Conservation (phyloP, 2,888 invertebrate species). For the Eumerus sabulonum region DNA sequence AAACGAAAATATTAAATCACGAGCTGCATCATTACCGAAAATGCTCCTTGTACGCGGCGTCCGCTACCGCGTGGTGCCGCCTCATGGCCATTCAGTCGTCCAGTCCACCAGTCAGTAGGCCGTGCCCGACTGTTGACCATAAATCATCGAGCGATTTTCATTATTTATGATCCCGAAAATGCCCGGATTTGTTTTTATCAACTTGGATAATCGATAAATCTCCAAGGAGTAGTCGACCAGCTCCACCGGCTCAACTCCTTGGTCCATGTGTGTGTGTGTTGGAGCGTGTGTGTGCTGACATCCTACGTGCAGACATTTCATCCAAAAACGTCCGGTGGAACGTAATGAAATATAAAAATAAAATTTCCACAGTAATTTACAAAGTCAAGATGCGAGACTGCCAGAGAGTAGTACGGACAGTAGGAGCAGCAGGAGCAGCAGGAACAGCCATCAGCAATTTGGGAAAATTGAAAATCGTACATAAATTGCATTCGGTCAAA, state of each 20-base stretch:
- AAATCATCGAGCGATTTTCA: constrained; percentile 68
- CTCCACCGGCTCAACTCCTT: background rate
- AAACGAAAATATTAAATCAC: constrained; percentile 61
- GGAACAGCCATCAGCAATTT: constrained; percentile 51
- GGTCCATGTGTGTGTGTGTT: background rate
- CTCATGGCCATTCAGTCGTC: constrained; percentile 11
- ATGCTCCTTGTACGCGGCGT: constrained; percentile 37
- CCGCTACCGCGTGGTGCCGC: constrained; percentile 32
- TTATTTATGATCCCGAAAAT: constrained; percentile 67
- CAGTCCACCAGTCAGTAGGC: too few species aligned
- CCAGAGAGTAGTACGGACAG: background rate
- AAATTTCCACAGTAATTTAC: constrained; percentile 66
- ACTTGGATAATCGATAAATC: constrained; percentile 69
- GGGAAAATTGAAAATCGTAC: constrained; percentile 68
- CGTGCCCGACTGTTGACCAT: constrained; percentile 14
- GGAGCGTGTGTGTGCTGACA: background rate
- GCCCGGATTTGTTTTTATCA: constrained; percentile 68
- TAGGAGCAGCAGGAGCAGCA: constrained; percentile 50
- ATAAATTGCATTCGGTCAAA: constrained; percentile 68
- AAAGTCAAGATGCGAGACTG: constrained; percentile 19
- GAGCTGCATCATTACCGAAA: constrained; percentile 67
- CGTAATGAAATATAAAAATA: constrained; percentile 68
- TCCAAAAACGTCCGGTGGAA: constrained; percentile 44
- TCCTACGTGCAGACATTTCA: constrained; percentile 53
- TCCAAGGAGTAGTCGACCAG: constrained; percentile 57